Base-by-base conservation (phyloP, 2,797 vertebrate genomes). In the Siniperca undulata region DNA sequence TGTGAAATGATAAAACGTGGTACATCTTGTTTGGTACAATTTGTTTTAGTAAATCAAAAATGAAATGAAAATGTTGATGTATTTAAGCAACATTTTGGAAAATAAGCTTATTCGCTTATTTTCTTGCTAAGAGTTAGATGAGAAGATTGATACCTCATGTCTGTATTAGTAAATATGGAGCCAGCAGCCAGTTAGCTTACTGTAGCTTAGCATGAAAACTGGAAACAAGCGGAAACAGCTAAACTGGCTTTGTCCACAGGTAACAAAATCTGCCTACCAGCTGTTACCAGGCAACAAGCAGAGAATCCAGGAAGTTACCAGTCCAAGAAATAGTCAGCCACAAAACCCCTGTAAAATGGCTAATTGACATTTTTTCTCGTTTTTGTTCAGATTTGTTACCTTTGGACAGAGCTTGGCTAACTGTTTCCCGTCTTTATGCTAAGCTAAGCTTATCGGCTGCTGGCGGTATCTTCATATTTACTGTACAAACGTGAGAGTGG, bases 1-100 rank as follows among this genome's bases (percentile, higher is more conserved):
- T 66, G 40, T 62, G 24, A 78, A 59, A 72, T 58, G 12, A 70
- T 53, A 69, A 80, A 69, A 62, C 8, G 3, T 24, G 20, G 36
- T n/a, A n/a, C 24, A 11, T 24, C 46, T 72, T 17, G 19, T 13
- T 42, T 42, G 2, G 30, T 40, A 44, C 0, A 65, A 27, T 60
- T 24, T 16, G 9, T 59, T 61, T 60, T 4, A 2, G 19, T 46
- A 55, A 50, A 74, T 59, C 13, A 46, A 73, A 73, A 16, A 50
- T 24, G 13, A 44, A 38, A 62, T n/a, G 0, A 24, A 58, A 59
- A 56, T n/a, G 65, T 22, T n/a, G 3, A 48, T n/a, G 17, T 14
- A 53, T 3, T 42, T n/a, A 30, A 71, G 38, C 2, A 1, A 40
- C 19, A 42, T 52, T 46, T 75, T 17, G 6, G 40, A 38, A 66